Evolutionary conservation across 2,888 invertebrate species (phyloP), one percentile per base, ranked within the genome.

Genomic region (Eumerus sabulonum): DNA sequence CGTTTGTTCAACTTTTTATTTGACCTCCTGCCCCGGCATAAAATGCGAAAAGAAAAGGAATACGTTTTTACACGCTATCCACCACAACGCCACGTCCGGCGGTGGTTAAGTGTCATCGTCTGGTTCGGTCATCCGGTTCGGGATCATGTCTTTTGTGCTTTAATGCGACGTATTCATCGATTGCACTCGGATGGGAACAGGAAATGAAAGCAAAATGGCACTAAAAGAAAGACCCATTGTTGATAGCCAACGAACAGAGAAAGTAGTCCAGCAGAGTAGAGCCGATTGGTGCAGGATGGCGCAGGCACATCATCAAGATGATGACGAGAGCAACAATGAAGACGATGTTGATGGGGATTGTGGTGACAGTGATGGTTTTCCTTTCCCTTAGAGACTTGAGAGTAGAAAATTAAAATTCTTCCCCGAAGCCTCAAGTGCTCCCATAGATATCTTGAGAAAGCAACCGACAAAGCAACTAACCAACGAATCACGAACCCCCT

Each of bases 181-280:
- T 67, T 67, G 50, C 67, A 67, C 50, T 57, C 44, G 50, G 50
- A 67, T 50, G 50, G 50, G 54, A 47, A 66, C 66, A 54, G 67
- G 67, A 67, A 67, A 67, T 67, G 57, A 67, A 67, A 59, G 42
- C 50, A 67, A 67, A 67, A 67, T 67, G 48, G 42, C 57, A 67
- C 67, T 59, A 44, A 67, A 59, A 67, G 67, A 50, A 57, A 42
- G 36, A 13, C 36, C 42, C 57, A 67, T 67, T 67, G 67, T 67
- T 59, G 36, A 50, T 35, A 67, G 50, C 42, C 57, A 57, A 13
- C 44, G 48, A 67, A 59, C 67, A 57, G 50, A 56, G 56, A 63
- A 63, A 53, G 36, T 27, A 63, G 17, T 36, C 44, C 63, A 12
- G 14, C 27, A 16, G 35, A 19, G 13, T 13, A 40, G 14, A 18